Evolutionary conservation across 2,113 vertebrate species (phyloP), one percentile per base, ranked within the genome.

Genomic region (Sarotherodon lohbergeri): DNA sequence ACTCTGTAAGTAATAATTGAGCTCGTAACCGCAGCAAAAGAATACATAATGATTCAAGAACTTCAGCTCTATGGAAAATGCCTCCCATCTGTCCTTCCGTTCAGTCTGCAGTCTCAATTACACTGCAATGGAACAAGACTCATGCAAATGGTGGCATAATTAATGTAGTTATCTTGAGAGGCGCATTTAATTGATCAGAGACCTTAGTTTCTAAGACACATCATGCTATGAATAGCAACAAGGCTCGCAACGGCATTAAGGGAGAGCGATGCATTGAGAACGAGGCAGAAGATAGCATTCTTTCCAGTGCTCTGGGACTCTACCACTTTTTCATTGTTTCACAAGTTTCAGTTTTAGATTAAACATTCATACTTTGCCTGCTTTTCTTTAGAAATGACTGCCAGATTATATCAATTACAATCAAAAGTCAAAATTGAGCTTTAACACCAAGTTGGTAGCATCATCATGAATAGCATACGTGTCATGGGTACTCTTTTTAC

Each of bases 141-240:
- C 63, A 22, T 56, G 85, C 87, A 95, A 93, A 93, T 89, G 86
- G 61, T 71, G 59, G 76, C 71, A 57, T 90, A 92, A 95, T 94
- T 93, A 92, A 91, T 83, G 89, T 76, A 90, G 91, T 90, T 94
- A 92, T 95, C 91, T 93, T 83, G 84, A 94, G 88, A 91, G 90
- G 50, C 46, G 16, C 66, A 50, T 91, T 92, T 91, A 94, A 95
- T 91, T 94, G 92, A 94, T 93, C 88, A 57, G 91, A 91, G 93
- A 94, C 90, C 82, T 80, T 54, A 43, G 83, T 85, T 86, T 85
- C 57, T 24, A 81, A 89, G 80, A 92, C 88, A 55, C 59, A 17
- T 48, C 85, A 81, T 24, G 86, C 82, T 82, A 84, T 86, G 86
- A 92, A 93, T 92, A 92, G 89, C 82, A 91, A 89, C 84, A n/a